Percentiles rank a stretch among this genome's conserved stretches.
These are phyloP conservation scores for Trachelus troglodyta DNA, from an alignment of 2,888 invertebrate genomes.

Conservation along the genomic window DNA sequence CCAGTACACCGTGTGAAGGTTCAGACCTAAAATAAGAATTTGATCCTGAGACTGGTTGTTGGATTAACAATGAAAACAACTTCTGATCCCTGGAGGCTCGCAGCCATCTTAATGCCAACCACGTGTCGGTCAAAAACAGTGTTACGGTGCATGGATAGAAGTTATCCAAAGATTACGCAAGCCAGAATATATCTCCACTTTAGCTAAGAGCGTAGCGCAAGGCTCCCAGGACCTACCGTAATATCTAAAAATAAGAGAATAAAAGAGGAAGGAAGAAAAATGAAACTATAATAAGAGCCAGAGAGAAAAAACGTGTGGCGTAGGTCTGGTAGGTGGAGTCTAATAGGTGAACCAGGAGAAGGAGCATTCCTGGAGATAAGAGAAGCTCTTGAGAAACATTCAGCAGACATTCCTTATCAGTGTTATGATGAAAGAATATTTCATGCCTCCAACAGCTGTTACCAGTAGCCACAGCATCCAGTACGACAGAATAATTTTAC, in stretches of 20 bases:
- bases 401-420: neutral
- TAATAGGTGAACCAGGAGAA: neutral
- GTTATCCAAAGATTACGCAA: slow-evolving; percentile 26
- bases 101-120: slow-evolving; percentile 29
- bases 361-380: neutral
- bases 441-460: neutral
- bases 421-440: neutral
- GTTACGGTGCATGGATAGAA: slow-evolving; percentile 15
- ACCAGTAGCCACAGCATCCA: neutral
- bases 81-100: slow-evolving; percentile 20
- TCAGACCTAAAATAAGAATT: neutral
- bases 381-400: neutral
- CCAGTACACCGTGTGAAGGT: neutral
- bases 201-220: neutral
- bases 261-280: slow-evolving; percentile 1
- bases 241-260: slow-evolving; percentile 3
- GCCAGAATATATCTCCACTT: slow-evolving; percentile 15
- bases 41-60: neutral
- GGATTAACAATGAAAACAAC: slow-evolving; percentile 9
- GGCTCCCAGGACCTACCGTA: slow-evolving; percentile 6
- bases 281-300: neutral
- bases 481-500: neutral
- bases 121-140: slow-evolving; percentile 29
- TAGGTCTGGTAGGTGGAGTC: neutral
- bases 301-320: neutral